These are phyloP conservation scores for Catalaphyllia jardinei DNA, from an alignment of 64 coral and sea anemone genomes.

Conservation along the genomic window DNA sequence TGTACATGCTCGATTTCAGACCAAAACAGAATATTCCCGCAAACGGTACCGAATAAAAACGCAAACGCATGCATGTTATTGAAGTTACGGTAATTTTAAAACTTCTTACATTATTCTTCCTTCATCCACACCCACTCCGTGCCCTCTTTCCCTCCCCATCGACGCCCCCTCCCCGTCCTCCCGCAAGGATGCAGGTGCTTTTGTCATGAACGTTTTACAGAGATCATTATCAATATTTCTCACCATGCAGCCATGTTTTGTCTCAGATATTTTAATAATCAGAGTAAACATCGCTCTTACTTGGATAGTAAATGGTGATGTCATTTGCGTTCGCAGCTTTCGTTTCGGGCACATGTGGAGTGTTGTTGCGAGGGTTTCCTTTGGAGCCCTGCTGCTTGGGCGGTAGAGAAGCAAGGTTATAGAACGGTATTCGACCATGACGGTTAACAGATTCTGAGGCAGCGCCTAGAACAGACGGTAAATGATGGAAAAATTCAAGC, in stretches of 20 bases:
- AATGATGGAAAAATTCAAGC: slow-evolving; percentile 1
- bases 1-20: no score
- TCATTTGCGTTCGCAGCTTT: slow-evolving; percentile 29
- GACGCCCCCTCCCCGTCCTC: no score
- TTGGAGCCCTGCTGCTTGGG: not conserved
- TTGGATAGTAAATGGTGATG: slow-evolving; percentile 64
- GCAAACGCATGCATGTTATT: no score
- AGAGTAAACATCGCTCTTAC: slow-evolving; percentile 36
- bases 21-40: no score
- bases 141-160: no score
- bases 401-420: slow-evolving; percentile 31
- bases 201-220: no score
- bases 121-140: no score
- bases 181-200: no score
- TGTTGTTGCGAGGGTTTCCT: not conserved
- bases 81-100: no score
- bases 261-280: not conserved
- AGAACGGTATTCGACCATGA: slow-evolving; percentile 42
- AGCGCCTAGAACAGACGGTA: slow-evolving; percentile 43
- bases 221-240: no score
- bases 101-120: no score
- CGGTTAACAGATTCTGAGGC: slow-evolving; percentile 31
- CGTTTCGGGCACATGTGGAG: not conserved
- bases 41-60: no score
- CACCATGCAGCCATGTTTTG: not conserved